Evolutionary conservation across 2,888 invertebrate genomes (phyloP).

Genomic region (Rhagium mordax): DNA sequence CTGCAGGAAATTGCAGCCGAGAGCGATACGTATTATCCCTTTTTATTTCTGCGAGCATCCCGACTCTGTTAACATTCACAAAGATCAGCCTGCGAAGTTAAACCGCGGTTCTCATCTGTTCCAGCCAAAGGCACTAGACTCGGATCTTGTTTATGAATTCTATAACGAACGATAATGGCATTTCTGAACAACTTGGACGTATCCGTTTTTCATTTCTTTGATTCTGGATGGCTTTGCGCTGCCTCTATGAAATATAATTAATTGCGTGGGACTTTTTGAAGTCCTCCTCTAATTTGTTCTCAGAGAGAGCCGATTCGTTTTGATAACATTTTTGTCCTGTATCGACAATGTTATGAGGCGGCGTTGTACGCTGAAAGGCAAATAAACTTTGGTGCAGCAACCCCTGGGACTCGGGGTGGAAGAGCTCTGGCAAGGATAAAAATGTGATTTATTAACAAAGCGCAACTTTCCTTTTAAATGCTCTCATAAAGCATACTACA

Average conservation of each 20-base stretch:
- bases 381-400: neutral
- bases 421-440: neutral
- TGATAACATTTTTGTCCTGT: neutral
- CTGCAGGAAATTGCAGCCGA: conserved; percentile 59
- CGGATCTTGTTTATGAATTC: conserved; percentile 39
- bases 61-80: conserved; percentile 45
- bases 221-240: neutral
- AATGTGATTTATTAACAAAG: neutral
- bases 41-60: conserved; percentile 41
- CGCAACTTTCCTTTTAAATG: neutral
- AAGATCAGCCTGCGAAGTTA: conserved; percentile 7
- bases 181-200: conserved; percentile 3
- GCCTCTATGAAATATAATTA: neutral
- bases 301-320: neutral
- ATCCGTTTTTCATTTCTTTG: conserved; percentile 12
- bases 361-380: neutral
- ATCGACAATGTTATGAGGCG: neutral
- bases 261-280: neutral
- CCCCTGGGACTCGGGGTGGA: neutral
- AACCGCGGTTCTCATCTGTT: conserved; percentile 37
- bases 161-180: conserved; percentile 22
- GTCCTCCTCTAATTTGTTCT: neutral
- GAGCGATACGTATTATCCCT: conserved; percentile 55
- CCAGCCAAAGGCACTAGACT: conserved; percentile 27
- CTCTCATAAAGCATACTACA: neutral